Percentiles rank a stretch among this genome's conserved stretches.
These are phyloP conservation scores for Garrulus glandarius DNA, from an alignment of 2,797 vertebrate species.

Conservation along the genomic window DNA sequence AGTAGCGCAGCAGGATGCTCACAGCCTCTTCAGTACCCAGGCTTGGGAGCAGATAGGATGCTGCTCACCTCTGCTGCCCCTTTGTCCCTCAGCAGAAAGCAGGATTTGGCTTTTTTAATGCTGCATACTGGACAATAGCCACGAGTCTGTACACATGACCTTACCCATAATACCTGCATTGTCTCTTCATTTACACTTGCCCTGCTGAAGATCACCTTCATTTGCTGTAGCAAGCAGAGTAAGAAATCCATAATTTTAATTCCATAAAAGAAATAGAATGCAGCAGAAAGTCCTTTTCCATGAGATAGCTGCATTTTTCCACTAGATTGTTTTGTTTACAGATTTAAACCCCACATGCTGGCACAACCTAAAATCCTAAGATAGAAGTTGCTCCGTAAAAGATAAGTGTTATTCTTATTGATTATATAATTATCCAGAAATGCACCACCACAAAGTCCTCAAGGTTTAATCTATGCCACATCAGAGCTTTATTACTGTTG, in stretches of 20 bases:
- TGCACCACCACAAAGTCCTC: neutral
- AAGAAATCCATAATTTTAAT: conserved; percentile 13
- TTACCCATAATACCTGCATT: neutral
- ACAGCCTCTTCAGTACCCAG: neutral
- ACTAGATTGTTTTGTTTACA: neutral
- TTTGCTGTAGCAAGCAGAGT: neutral
- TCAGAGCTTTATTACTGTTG: neutral
- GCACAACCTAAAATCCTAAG: neutral
- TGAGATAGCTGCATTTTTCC: neutral
- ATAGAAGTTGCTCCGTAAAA: neutral
- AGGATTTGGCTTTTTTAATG: neutral
- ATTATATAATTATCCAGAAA: conserved; percentile 15
- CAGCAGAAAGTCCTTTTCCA: neutral
- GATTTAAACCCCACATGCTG: neutral
- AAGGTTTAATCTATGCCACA: neutral
- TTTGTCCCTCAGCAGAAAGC: neutral
- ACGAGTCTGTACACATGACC: fast-evolving
- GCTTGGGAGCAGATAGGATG: neutral
- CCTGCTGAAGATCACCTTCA: neutral
- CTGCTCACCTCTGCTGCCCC: neutral
- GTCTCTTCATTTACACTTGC: neutral
- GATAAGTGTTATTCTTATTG: neutral
- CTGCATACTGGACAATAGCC: neutral
- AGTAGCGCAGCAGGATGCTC: neutral
- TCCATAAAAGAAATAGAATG: neutral